These are phyloP conservation scores for Drosophila cognata DNA, from an alignment of 2,888 invertebrate genomes.

Conservation along the genomic window DNA sequence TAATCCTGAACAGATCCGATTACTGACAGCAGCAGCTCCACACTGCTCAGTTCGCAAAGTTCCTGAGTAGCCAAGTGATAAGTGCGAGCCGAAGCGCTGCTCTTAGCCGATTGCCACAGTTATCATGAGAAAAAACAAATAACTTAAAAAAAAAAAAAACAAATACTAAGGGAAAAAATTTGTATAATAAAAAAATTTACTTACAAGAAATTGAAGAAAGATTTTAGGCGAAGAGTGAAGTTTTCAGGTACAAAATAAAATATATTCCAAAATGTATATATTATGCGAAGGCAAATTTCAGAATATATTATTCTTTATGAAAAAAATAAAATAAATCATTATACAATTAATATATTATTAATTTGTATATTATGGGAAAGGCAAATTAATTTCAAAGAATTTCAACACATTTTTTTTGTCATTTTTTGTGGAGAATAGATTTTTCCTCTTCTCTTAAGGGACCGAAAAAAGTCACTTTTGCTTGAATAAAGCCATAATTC, in stretches of 20 bases:
- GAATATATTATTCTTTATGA: not conserved
- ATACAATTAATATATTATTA: not conserved
- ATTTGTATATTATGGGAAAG: not conserved
- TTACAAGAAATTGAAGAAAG: no score
- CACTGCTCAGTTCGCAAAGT: conserved; percentile 10
- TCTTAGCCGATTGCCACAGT: conserved; percentile 28
- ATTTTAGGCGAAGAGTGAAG: not conserved
- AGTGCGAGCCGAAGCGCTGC: conserved; percentile 46
- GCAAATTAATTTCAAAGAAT: not conserved
- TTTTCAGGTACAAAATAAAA: not conserved
- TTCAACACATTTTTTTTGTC: not conserved
- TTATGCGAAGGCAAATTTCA: no score
- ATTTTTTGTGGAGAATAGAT: not conserved
- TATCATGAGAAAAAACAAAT: conserved; percentile 1
- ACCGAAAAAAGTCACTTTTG: conserved; percentile 23
- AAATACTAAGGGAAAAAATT: not conserved
- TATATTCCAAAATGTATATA: no score
- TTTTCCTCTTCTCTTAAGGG: conserved; percentile 3
- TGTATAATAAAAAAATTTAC: not conserved
- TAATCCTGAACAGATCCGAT: conserved; percentile 77
- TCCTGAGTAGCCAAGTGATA: conserved; percentile 61
- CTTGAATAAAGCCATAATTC: conserved; percentile 62
- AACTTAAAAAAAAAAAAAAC: conserved; percentile 8
- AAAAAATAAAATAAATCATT: not conserved
- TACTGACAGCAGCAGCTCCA: conserved; percentile 60